These are phyloP conservation scores for Trachymyrmex septentrionalis DNA, from an alignment of 1,140 invertebrate genomes.

Conservation along the genomic window DNA sequence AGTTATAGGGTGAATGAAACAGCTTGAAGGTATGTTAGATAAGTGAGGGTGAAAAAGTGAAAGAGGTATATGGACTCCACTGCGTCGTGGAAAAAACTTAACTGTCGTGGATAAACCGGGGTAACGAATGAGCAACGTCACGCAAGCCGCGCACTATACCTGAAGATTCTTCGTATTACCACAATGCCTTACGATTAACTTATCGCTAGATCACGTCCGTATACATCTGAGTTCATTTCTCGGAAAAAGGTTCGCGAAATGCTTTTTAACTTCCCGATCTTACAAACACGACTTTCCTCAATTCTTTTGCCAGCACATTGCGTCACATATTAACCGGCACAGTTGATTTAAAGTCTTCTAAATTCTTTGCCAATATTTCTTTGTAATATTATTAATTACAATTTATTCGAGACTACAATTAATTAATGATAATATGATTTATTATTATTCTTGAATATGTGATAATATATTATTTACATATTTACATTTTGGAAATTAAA, in stretches of 20 bases:
- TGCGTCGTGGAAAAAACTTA: slow-evolving; percentile 36
- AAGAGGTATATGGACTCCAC: neutral
- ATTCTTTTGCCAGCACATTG: neutral
- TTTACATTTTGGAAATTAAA: slow-evolving; percentile 3
- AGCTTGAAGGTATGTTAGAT: neutral
- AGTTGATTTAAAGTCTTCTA: neutral
- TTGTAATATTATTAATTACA: neutral
- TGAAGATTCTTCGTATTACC: slow-evolving; percentile 63
- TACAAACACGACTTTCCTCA: neutral
- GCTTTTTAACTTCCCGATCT: slow-evolving; percentile 20
- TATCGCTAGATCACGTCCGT: slow-evolving; percentile 48
- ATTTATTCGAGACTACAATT: neutral
- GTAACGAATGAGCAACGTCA: slow-evolving; percentile 52
- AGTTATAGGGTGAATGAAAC: slow-evolving; percentile 1
- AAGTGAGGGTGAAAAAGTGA: slow-evolving; percentile 36
- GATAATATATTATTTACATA: neutral
- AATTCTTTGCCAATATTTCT: neutral
- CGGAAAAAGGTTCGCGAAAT: slow-evolving; percentile 34
- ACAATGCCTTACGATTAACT: slow-evolving; percentile 51
- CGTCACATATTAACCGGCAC: neutral
- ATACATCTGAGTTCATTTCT: slow-evolving; percentile 45
- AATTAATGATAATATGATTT: neutral
- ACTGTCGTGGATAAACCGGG: slow-evolving; percentile 49
- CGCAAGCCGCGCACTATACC: slow-evolving; percentile 45
- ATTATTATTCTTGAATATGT: neutral